phyloP scores from a whole-genome alignment of 1,140 invertebrate species.

The Calycopis cecrops region DNA sequence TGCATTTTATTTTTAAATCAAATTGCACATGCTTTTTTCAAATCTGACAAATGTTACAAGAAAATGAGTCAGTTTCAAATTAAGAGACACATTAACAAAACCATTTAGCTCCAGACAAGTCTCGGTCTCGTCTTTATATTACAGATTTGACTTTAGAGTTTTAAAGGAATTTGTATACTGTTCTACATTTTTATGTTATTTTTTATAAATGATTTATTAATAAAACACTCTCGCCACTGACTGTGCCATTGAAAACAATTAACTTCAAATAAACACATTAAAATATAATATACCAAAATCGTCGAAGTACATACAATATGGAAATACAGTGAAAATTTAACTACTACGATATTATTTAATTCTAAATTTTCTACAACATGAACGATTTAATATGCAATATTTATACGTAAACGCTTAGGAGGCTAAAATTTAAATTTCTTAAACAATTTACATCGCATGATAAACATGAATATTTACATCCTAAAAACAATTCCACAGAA shows the following conservation, averaged over 20 bases:
- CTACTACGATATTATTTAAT: slow-evolving; percentile 47
- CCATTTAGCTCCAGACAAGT: too few relatives aligned
- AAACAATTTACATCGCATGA: slow-evolving; percentile 57
- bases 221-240: slow-evolving; percentile 9
- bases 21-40: too few relatives aligned
- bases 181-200: too few relatives aligned
- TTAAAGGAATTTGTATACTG: too few relatives aligned
- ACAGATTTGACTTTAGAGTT: too few relatives aligned
- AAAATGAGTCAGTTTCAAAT: too few relatives aligned
- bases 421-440: slow-evolving; percentile 47
- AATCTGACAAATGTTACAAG: too few relatives aligned
- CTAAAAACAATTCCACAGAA: slow-evolving; percentile 48
- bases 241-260: slow-evolving; percentile 30
- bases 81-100: too few relatives aligned
- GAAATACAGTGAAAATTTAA: slow-evolving; percentile 49
- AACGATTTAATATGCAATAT: slow-evolving; percentile 62
- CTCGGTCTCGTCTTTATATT: too few relatives aligned
- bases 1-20: neutral
- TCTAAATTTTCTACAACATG: slow-evolving; percentile 67
- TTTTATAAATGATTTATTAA: too few relatives aligned
- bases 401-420: slow-evolving; percentile 52
- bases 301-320: slow-evolving; percentile 12
- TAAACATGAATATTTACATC: slow-evolving; percentile 60
- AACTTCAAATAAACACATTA: slow-evolving; percentile 30
- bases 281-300: slow-evolving; percentile 30